A percentile compares a stretch with the other conserved stretches of the same genome.
Conservation (phyloP, 2,888 invertebrate species). For the Neoascia interrupta region DNA sequence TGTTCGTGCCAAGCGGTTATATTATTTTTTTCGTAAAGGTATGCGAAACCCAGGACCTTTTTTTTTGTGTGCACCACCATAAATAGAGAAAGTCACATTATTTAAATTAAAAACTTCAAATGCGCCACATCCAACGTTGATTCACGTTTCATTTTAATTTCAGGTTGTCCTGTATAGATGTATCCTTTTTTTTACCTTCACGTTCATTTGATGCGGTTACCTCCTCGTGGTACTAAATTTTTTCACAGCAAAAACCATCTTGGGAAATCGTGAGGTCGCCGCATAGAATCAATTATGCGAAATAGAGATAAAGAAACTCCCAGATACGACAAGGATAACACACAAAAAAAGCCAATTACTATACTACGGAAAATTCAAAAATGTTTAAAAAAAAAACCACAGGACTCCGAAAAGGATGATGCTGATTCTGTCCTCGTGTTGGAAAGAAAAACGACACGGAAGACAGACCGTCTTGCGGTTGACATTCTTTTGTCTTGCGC, state of each 20-base stretch:
- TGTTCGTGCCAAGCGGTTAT: conserved; percentile 56
- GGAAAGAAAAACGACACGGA: conserved; percentile 36
- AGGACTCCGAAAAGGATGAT: conserved; percentile 53
- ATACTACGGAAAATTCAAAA: conserved; percentile 14
- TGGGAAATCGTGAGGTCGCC: conserved; percentile 61
- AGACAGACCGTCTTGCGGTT: conserved; percentile 59
- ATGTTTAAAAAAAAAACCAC: conserved; percentile 12
- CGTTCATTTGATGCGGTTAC: conserved; percentile 22
- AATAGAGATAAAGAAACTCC: conserved; percentile 62
- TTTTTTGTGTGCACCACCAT: conserved; percentile 13
- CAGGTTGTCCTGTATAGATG: no score
- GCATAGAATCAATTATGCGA: conserved; percentile 66
- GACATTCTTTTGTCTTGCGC: conserved; percentile 63
- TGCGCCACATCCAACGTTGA: conserved; percentile 49
- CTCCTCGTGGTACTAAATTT: conserved; percentile 18
- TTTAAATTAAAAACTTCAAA: conserved; percentile 68
- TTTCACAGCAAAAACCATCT: conserved; percentile 31
- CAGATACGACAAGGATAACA: conserved; percentile 25
- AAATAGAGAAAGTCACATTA: conserved; percentile 66
- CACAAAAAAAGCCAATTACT: conserved; percentile 28
- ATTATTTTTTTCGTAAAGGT: no score
- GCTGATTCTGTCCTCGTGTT: conserved; percentile 49
- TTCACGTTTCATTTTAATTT: conserved; percentile 68
- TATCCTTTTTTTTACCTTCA: conserved; percentile 16
- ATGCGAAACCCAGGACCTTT: conserved; percentile 21